Conservation (phyloP, 2,888 invertebrate species). For the Harpagoxenus sublaevis region DNA sequence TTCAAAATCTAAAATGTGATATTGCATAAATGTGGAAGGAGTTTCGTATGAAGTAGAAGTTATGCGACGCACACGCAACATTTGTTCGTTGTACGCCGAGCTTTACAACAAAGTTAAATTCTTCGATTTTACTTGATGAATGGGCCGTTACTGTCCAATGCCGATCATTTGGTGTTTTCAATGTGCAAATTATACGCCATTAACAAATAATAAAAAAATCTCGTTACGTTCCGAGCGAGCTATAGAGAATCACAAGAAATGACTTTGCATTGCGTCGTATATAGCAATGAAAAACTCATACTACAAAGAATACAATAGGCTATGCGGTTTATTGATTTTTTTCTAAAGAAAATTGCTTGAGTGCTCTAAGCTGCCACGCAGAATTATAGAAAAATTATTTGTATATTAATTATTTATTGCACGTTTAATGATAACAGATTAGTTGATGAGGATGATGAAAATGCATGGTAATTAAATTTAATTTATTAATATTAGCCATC, state of each 20-base stretch:
- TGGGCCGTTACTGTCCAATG: slow-evolving; percentile 43
- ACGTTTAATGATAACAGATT: slow-evolving; percentile 1
- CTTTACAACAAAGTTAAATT: slow-evolving; percentile 28
- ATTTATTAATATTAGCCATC: background rate
- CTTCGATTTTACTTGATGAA: slow-evolving; percentile 21
- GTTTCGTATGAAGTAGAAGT: background rate
- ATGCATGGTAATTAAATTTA: slow-evolving; percentile 12
- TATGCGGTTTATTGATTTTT: slow-evolving; percentile 8
- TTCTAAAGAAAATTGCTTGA: background rate
- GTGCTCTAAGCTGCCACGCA: background rate
- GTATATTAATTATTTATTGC: slow-evolving; percentile 25
- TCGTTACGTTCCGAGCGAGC: background rate
- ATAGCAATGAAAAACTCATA: slow-evolving; percentile 2
- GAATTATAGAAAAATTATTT: background rate
- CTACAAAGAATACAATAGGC: background rate
- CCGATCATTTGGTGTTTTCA: slow-evolving; percentile 26
- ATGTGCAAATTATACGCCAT: background rate
- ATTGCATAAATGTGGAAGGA: slow-evolving; percentile 10
- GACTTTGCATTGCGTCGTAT: slow-evolving; percentile 8
- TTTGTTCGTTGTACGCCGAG: background rate
- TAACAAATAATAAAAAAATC: slow-evolving; percentile 15
- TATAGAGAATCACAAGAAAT: slow-evolving; percentile 3
- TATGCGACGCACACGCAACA: background rate
- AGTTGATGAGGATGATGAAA: background rate
- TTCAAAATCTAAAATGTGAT: slow-evolving; percentile 30